Percentiles rank a stretch among this genome's conserved stretches.
Evolutionary conservation across 2,888 invertebrate species (phyloP).

Genomic region (Aphrophora alni): DNA sequence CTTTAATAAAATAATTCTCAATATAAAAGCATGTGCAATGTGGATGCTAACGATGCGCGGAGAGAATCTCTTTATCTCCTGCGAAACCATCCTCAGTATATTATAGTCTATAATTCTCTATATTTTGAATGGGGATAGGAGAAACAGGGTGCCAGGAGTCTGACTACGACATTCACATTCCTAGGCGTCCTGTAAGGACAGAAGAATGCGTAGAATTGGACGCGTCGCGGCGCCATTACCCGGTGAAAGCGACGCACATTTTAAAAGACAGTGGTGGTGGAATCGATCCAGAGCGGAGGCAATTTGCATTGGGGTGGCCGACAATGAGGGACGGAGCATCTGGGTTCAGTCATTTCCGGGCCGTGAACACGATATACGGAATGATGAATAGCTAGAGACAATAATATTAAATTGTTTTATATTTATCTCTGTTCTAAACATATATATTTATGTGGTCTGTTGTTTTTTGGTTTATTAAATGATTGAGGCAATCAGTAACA

Average conservation of each 20-base stretch:
- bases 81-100: background rate
- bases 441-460: background rate
- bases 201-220: background rate
- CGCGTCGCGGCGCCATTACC: background rate
- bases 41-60: background rate
- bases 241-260: background rate
- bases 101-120: background rate
- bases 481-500: background rate
- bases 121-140: background rate
- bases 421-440: background rate
- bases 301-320: constrained; percentile 4
- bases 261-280: background rate
- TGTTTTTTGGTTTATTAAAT: background rate
- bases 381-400: background rate
- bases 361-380: background rate
- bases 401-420: background rate
- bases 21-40: background rate
- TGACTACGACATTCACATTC: background rate
- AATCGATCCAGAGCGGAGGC: background rate
- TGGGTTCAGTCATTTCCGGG: constrained; percentile 2
- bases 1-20: too few species aligned
- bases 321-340: background rate
- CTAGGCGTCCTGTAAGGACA: background rate
- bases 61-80: background rate
- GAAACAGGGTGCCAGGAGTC: background rate